A percentile compares a stretch with the other conserved stretches of the same genome.
Conservation (phyloP, 2,888 invertebrate species). For the Ornithoptera alexandrae region DNA sequence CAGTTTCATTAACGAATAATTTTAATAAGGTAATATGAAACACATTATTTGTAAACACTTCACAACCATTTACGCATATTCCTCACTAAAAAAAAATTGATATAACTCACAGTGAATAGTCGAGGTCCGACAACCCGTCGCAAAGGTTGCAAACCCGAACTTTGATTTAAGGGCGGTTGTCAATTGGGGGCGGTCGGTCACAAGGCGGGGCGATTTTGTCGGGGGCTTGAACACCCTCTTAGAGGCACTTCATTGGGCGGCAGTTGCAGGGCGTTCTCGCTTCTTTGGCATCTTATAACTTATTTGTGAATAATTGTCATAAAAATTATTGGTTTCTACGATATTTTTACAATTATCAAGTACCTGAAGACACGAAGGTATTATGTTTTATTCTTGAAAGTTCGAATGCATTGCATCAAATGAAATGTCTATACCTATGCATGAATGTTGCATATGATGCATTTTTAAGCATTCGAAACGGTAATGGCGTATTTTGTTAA, state of each 20-base stretch:
- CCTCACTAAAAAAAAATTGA: constrained; percentile 9
- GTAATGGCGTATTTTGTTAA: too few relatives aligned
- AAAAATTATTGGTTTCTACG: neutral
- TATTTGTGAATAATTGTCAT: constrained; percentile 31
- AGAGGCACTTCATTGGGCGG: constrained; percentile 46
- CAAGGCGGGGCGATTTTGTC: constrained; percentile 48
- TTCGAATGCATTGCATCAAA: too few relatives aligned
- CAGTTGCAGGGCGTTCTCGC: constrained; percentile 43
- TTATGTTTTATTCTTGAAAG: neutral
- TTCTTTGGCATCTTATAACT: constrained; percentile 42
- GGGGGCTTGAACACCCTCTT: constrained; percentile 38
- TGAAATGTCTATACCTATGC: too few relatives aligned
- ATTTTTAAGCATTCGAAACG: too few relatives aligned
- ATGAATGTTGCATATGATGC: too few relatives aligned
- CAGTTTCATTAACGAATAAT: neutral
- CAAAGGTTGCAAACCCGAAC: constrained; percentile 20
- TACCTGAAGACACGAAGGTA: neutral
- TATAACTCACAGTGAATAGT: constrained; percentile 33
- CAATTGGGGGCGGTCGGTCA: constrained; percentile 41
- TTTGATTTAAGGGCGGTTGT: constrained; percentile 40
- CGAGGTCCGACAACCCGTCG: constrained; percentile 36
- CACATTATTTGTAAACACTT: neutral
- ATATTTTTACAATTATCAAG: neutral
- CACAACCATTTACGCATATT: neutral
- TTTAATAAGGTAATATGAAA: neutral